These are phyloP conservation scores for Papio anubis DNA, from an alignment of 2,113 vertebrate genomes.

Conservation along the genomic window DNA sequence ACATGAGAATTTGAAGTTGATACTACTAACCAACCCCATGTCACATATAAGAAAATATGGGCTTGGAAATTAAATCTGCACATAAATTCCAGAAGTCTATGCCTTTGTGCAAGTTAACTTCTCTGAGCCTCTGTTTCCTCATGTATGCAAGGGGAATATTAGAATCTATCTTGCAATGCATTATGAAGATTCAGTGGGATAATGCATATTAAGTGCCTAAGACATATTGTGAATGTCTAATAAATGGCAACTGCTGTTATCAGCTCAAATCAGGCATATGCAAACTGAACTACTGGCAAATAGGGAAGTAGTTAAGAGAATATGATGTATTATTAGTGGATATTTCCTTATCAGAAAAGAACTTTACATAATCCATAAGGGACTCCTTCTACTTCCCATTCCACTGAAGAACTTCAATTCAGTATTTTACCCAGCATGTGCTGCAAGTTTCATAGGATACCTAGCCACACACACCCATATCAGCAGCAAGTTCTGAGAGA, in stretches of 20 bases:
- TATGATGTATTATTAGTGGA: neutral
- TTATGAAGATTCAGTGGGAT: neutral
- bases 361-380: neutral
- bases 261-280: constrained; percentile 5
- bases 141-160: neutral
- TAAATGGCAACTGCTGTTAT: neutral
- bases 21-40: neutral
- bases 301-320: neutral
- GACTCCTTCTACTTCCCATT: neutral
- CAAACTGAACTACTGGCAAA: constrained; percentile 16
- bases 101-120: neutral
- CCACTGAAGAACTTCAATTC: neutral
- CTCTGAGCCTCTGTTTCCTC: neutral
- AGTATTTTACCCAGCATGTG: neutral
- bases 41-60: neutral
- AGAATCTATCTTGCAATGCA: neutral
- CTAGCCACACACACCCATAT: neutral
- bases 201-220: neutral
- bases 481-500: neutral
- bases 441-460: neutral
- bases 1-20: neutral
- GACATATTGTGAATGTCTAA: constrained; percentile 13
- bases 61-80: neutral
- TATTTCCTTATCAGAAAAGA: constrained; percentile 28
- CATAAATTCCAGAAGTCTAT: neutral